These are phyloP conservation scores for Zeugodacus cucurbitae DNA, from an alignment of 1,140 invertebrate species.

Conservation along the genomic window DNA sequence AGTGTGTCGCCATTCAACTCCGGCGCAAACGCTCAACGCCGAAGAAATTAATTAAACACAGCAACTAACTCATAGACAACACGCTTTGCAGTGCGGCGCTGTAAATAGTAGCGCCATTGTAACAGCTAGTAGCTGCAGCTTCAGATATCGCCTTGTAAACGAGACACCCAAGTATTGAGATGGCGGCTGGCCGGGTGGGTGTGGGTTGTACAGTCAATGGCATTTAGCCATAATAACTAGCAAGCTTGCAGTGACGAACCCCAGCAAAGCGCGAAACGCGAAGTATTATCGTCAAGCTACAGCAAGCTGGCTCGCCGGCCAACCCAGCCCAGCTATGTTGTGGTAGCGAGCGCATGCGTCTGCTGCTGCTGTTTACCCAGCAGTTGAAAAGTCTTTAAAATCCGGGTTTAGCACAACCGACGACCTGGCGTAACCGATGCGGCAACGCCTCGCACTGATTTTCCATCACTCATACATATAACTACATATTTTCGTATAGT, in stretches of 20 bases:
- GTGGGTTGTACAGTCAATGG: neutral
- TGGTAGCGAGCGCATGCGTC: neutral
- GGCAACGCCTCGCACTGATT: neutral
- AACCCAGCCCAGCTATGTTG: neutral
- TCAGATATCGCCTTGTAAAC: neutral
- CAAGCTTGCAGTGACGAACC: neutral
- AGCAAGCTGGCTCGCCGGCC: neutral
- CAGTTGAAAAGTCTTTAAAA: conserved; percentile 62
- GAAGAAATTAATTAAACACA: neutral
- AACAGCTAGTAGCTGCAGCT: neutral
- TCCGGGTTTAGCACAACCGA: conserved; percentile 56
- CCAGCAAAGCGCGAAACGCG: neutral
- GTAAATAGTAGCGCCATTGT: neutral
- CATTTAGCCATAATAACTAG: neutral
- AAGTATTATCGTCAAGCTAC: no score
- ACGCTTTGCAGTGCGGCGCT: neutral
- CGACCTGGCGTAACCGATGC: neutral
- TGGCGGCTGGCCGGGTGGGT: neutral
- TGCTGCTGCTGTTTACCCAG: conserved; percentile 57
- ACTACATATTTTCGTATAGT: neutral
- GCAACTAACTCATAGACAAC: neutral
- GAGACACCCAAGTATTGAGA: neutral
- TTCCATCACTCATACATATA: no score
- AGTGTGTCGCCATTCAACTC: conserved; percentile 8
- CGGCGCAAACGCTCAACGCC: neutral